Evolutionary conservation across 92 coral and sea anemone species (phyloP), one percentile per base, ranked within the genome.

Genomic region (Palythoa caribaeorum): DNA sequence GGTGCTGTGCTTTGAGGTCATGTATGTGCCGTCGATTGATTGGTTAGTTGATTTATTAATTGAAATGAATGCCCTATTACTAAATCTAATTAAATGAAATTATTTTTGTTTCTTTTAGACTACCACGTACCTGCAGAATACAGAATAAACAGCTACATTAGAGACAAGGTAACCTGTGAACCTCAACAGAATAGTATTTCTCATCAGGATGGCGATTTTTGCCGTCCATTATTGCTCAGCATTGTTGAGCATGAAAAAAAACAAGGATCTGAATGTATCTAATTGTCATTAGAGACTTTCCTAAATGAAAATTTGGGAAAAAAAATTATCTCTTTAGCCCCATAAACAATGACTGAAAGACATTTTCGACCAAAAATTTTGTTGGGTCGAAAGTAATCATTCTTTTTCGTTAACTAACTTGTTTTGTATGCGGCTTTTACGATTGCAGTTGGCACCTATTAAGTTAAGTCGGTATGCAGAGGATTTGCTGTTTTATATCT

Each of bases 41-140:
- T 44, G 50, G 6, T 3, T 44, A 8, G 7, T 1, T 44, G 50
- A 44, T 0, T 44, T 0, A 44, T 44, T 44, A 8, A 44, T 44
- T 44, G 50, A 8, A 44, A 4, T 44, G 50, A 44, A 44, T 44
- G 6, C 7, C 0, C 7, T 44, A 44, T 44, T 44, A 44, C 50
- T 44, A 44, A 44, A 44, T 40, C 50, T 3, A 44, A 44, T 44
- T 0, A 44, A 44, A 44, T 44, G 6, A 8, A 59, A 59, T 2
- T 17, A 14, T 21, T 11, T 62, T 62, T 62, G 19, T 65, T 8
- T 35, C 69, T 78, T 79, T 8, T 77, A 97, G 99, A 97, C 87
- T 97, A 95, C 81, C 98, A 95, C 51, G 99, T 97, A 7, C 99
- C 99, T 39, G 94, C 99, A 13, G 99, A 97, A 81, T 97, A 97